A percentile compares a stretch with the other conserved stretches of the same genome.
Evolutionary conservation across 2,797 vertebrate genomes (phyloP).

Genomic region (Hyperoplus immaculatus): DNA sequence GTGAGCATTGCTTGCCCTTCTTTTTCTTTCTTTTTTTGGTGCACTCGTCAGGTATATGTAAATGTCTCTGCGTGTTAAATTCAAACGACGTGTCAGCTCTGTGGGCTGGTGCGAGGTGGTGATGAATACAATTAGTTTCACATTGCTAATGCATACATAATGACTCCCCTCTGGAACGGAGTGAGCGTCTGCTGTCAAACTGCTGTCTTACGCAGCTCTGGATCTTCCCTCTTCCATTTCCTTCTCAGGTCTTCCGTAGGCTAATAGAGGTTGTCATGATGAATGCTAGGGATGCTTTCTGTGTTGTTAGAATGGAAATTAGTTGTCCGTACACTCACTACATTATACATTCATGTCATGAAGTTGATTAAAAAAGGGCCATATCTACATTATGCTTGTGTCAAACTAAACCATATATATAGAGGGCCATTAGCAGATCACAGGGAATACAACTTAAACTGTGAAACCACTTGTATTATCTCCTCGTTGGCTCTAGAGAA

Average conservation of each 20-base stretch:
- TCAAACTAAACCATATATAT: neutral
- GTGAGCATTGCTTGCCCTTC: fast-evolving
- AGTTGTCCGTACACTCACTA: neutral
- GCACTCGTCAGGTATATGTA: constrained; percentile 58
- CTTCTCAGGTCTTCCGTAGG: constrained; percentile 28
- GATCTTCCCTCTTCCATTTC: constrained; percentile 32
- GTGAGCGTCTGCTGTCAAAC: constrained; percentile 63
- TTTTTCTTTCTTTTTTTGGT: neutral
- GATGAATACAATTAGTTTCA: constrained; percentile 82
- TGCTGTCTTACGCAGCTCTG: constrained; percentile 49
- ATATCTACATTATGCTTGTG: neutral
- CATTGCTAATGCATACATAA: constrained; percentile 82
- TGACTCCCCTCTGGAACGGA: constrained; percentile 63
- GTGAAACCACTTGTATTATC: neutral
- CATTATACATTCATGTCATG: constrained; percentile 4
- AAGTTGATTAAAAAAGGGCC: neutral
- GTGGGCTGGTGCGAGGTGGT: constrained; percentile 51
- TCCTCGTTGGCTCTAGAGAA: neutral
- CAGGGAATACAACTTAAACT: neutral
- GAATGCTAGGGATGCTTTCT: constrained; percentile 21
- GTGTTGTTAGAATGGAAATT: constrained; percentile 17
- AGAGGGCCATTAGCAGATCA: neutral
- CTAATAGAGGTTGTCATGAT: constrained; percentile 40
- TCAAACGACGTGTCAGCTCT: constrained; percentile 65
- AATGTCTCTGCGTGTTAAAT: constrained; percentile 59